phyloP scores from a whole-genome alignment of 2,888 invertebrate genomes.

The Stegophylla sp. region DNA sequence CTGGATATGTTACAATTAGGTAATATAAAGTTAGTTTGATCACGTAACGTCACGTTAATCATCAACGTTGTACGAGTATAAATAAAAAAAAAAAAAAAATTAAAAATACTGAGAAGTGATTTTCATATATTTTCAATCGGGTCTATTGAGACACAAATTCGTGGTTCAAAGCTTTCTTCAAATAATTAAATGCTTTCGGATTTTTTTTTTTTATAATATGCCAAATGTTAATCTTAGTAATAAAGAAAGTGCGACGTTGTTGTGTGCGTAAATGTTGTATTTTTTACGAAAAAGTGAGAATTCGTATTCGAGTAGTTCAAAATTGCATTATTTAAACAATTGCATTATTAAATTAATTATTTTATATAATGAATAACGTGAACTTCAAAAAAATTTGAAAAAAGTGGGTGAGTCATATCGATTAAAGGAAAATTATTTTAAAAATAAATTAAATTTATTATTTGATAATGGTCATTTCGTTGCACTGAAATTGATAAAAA shows the following conservation, averaged over 20 bases:
- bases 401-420: not conserved
- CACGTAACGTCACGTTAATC: too few species aligned
- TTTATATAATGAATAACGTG: not conserved
- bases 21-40: too few species aligned
- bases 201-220: not conserved
- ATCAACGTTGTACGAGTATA: too few species aligned
- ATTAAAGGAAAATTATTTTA: not conserved
- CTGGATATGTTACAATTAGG: too few species aligned
- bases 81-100: too few species aligned
- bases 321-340: not conserved
- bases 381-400: not conserved
- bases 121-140: not conserved
- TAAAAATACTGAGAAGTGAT: too few species aligned
- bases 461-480: not conserved
- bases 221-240: not conserved
- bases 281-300: not conserved
- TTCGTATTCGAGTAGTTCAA: not conserved
- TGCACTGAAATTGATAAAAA: not conserved
- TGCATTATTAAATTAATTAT: not conserved
- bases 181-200: not conserved
- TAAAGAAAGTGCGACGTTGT: constrained; percentile 4
- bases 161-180: not conserved
- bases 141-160: not conserved
- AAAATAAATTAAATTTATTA: not conserved
- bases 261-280: not conserved